These are phyloP conservation scores for Trachops cirrhosus DNA, from an alignment of 2,797 vertebrate species.

Conservation along the genomic window DNA sequence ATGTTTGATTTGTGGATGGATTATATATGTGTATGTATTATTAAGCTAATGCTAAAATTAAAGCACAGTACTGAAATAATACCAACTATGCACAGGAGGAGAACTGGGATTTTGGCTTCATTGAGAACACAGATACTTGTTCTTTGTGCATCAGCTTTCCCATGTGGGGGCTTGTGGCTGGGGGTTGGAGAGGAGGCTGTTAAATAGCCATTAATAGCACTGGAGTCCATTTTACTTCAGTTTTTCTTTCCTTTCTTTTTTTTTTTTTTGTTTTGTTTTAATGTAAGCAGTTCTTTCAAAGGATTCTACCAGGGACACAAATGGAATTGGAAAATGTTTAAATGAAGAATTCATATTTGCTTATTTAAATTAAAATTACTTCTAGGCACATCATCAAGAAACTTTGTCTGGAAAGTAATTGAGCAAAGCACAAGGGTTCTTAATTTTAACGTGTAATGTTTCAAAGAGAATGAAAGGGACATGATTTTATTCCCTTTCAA, in stretches of 20 bases:
- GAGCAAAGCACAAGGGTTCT: conserved; percentile 53
- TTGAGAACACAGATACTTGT: neutral
- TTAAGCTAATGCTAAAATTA: conserved; percentile 50
- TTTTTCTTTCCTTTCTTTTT: neutral
- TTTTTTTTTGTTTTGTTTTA: neutral
- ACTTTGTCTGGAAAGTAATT: conserved; percentile 71
- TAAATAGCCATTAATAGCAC: neutral
- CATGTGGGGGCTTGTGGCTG: neutral
- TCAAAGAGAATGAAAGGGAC: conserved; percentile 64
- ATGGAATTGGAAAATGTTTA: conserved; percentile 56
- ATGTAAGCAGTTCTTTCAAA: conserved; percentile 39
- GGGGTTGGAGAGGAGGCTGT: neutral
- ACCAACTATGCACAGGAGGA: neutral
- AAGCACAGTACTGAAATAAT: conserved; percentile 24
- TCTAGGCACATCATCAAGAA: conserved; percentile 53
- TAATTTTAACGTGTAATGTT: conserved; percentile 61
- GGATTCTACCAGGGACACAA: conserved; percentile 36
- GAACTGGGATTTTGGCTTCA: neutral
- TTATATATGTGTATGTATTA: neutral
- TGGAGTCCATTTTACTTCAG: neutral
- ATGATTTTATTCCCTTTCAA: conserved; percentile 70
- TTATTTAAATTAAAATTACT: conserved; percentile 65
- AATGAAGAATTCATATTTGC: conserved; percentile 63
- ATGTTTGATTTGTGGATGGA: conserved; percentile 6
- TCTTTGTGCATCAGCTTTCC: neutral